phyloP scores from a whole-genome alignment of 2,888 invertebrate species.

The Andrena camellia region DNA sequence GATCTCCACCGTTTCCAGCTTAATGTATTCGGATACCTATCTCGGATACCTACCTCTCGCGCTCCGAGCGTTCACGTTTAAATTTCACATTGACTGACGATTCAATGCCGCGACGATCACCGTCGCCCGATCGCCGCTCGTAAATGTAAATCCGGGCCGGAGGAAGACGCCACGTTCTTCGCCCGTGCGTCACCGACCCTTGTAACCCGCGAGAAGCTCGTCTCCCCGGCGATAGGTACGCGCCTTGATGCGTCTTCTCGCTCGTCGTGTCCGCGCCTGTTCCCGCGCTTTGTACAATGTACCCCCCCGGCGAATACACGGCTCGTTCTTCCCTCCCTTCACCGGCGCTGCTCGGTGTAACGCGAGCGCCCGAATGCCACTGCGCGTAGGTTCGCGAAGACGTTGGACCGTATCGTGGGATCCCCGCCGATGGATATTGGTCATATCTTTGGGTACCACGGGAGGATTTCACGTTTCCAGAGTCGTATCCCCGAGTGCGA shows the following conservation, averaged over 20 bases:
- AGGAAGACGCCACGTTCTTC: conserved; percentile 50
- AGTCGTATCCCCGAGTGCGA: no score
- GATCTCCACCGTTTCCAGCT: conserved; percentile 29
- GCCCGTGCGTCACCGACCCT: conserved; percentile 51
- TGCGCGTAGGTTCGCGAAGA: no score
- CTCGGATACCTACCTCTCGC: conserved; percentile 38
- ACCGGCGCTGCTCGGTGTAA: no score
- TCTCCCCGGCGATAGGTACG: background rate
- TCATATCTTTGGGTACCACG: background rate
- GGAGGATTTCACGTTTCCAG: no score
- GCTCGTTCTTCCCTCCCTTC: background rate
- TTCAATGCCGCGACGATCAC: conserved; percentile 54
- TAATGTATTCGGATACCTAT: conserved; percentile 73
- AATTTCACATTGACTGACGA: conserved; percentile 67
- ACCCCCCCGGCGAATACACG: background rate
- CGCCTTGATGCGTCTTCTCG: conserved; percentile 20
- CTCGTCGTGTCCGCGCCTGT: conserved; percentile 40
- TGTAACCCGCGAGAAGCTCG: conserved; percentile 30
- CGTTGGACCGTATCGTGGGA: no score
- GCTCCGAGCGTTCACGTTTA: conserved; percentile 56
- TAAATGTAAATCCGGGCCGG: conserved; percentile 55
- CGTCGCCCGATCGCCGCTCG: conserved; percentile 28
- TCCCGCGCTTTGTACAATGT: conserved; percentile 37
- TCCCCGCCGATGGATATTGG: background rate
- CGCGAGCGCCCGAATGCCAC: background rate